A percentile compares a stretch with the other conserved stretches of the same genome.
These are phyloP conservation scores for Silurus lanzhouensis DNA, from an alignment of 2,797 vertebrate species.

Conservation along the genomic window DNA sequence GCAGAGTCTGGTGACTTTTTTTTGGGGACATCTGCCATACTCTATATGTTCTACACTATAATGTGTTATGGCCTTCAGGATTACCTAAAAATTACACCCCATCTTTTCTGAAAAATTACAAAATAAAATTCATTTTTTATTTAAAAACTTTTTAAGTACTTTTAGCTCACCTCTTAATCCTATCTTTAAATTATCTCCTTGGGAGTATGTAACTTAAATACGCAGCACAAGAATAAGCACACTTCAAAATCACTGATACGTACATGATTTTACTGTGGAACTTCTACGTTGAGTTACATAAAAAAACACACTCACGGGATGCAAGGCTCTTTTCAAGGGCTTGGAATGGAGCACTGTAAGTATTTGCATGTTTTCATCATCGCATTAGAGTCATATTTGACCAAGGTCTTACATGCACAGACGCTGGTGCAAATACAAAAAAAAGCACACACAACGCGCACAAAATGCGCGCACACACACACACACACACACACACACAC, in stretches of 20 bases:
- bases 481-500: constrained; percentile 52
- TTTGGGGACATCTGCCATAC: neutral
- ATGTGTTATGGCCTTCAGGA: neutral
- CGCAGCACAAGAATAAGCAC: neutral
- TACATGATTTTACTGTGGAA: neutral
- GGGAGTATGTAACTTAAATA: neutral
- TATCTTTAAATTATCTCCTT: neutral
- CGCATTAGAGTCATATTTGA: constrained; percentile 20
- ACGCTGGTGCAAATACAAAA: constrained; percentile 41
- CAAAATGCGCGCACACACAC: too few species aligned
- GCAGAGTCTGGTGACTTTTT: constrained; percentile 36
- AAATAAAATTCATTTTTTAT: neutral
- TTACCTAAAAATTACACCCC: neutral
- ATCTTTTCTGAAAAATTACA: neutral
- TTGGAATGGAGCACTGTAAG: neutral
- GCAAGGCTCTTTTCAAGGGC: constrained; percentile 15
- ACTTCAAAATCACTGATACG: neutral
- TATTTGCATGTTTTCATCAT: constrained; percentile 25
- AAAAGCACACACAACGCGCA: constrained; percentile 10
- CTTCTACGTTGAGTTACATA: neutral
- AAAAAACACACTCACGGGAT: constrained; percentile 15
- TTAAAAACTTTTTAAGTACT: neutral
- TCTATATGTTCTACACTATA: neutral
- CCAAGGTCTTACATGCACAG: constrained; percentile 43
- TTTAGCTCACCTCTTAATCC: neutral